Base-by-base conservation (phyloP, 2,797 vertebrate genomes). In the Lepus oiostolus region DNA sequence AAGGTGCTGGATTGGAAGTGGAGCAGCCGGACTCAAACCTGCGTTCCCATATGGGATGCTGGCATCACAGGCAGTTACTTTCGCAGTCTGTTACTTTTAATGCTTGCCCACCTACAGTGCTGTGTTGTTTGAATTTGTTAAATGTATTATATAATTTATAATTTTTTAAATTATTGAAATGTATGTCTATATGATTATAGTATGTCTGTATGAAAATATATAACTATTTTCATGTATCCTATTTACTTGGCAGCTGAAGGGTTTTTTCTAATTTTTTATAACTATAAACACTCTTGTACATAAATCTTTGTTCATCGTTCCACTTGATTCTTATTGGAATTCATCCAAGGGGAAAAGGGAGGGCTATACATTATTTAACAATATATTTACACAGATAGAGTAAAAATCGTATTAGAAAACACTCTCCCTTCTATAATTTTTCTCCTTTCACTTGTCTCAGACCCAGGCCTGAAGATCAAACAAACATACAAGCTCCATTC, bases 271-370 rank as follows among this genome's bases (percentile, higher is more conserved):
- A 50, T 38, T 95, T 60, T 92, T 94, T 74, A 54, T n/a, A 88
- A 72, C 68, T 47, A 76, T 54, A 70, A 81, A 70, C 17, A 81
- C 47, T 52, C 88, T 91, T 81, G 17, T 28, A 81, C 16, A 52
- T 50, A 86, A 90, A 77, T 10, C 9, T 3, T 72, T 77, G 7
- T 77, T 84, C 50, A 74, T 79, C 54, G 90, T 95, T 77, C 86
- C 60, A 72, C 79, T 83, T 87, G 74, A 71, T 86, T 94, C 81
- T 75, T 71, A 42, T 17, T 60, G 84, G 7, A 95, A 88, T 80
- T 88, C 28, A 93, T 84, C 50, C 60, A 68, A 87, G 3, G 1
- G 4, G 10, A 0, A 22, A 76, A 71, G 13, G 1, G 8, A 8
- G 24, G 11, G 12, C 4, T n/a, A 28, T 11, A 0, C 26, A 12